Conservation (phyloP, 2,113 vertebrate genomes). For the Hippopotamus amphibius region DNA sequence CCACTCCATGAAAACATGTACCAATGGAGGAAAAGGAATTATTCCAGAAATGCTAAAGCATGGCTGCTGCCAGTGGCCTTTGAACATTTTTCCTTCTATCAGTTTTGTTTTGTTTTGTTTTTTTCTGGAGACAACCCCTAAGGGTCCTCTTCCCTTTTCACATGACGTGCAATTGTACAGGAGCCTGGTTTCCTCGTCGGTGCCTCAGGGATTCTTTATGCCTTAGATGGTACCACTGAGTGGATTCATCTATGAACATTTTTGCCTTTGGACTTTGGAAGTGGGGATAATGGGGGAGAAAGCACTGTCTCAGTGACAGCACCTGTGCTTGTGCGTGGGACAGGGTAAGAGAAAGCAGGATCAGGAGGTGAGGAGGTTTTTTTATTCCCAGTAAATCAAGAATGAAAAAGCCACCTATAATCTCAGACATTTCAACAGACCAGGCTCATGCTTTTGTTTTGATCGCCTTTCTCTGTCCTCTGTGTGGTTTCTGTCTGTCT, state of each 20-base stretch:
- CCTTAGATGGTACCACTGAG: neutral
- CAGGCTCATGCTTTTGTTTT: neutral
- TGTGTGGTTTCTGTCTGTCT: neutral
- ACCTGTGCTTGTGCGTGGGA: neutral
- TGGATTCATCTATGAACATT: neutral
- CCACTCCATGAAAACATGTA: neutral
- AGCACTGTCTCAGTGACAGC: neutral
- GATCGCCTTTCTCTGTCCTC: neutral
- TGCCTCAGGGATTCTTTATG: neutral
- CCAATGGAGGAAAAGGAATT: neutral
- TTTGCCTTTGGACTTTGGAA: neutral
- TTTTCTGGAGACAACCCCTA: neutral
- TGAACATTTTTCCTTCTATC: accelerated
- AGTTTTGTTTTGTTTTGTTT: neutral
- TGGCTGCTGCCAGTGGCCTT: neutral
- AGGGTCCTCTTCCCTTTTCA: neutral
- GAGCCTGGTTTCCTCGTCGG: neutral
- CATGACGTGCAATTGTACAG: neutral
- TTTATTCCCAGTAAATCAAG: neutral
- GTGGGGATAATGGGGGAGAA: neutral
- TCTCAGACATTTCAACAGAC: neutral
- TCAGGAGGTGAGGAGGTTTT: neutral
- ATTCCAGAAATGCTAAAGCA: neutral
- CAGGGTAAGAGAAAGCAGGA: neutral
- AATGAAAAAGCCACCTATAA: neutral